Conservation (phyloP, 1,140 invertebrate genomes). For the Tetragnatha versicolor region DNA sequence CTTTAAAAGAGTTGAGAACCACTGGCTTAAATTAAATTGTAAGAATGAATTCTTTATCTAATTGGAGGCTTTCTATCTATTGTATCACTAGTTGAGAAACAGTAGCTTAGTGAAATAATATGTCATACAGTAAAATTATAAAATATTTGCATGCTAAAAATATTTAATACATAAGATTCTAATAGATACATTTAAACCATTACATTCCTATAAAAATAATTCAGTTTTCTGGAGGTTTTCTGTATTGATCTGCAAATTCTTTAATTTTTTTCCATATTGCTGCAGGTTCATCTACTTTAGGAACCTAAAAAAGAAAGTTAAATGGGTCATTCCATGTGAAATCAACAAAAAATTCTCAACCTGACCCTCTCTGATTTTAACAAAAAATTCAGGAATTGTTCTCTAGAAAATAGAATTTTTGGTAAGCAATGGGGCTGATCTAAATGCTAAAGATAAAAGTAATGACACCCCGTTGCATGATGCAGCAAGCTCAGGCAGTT, state of each 20-base stretch:
- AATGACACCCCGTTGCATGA: neutral
- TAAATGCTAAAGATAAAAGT: neutral
- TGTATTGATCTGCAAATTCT: slow-evolving; percentile 73
- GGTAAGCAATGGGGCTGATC: too few species aligned
- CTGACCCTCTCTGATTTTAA: too few species aligned
- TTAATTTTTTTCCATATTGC: slow-evolving; percentile 74
- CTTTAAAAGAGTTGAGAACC: too few species aligned
- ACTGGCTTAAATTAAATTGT: too few species aligned
- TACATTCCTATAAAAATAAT: neutral
- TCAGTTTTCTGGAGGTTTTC: slow-evolving; percentile 63
- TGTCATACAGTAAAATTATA: too few species aligned
- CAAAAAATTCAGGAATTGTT: neutral
- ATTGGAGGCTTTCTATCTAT: too few species aligned
- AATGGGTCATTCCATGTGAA: neutral
- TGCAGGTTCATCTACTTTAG: slow-evolving; percentile 79
- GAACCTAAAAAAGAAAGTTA: slow-evolving; percentile 70
- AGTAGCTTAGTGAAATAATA: too few species aligned
- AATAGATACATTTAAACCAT: too few species aligned
- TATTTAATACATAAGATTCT: too few species aligned
- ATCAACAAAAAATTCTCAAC: neutral
- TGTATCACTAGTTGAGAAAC: too few species aligned
- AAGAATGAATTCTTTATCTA: too few species aligned
- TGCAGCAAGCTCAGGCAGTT: neutral
- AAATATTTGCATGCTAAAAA: too few species aligned
- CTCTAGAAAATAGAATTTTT: neutral